Base-by-base conservation (phyloP, 2,888 invertebrate genomes). In the Eristalis intricaria region DNA sequence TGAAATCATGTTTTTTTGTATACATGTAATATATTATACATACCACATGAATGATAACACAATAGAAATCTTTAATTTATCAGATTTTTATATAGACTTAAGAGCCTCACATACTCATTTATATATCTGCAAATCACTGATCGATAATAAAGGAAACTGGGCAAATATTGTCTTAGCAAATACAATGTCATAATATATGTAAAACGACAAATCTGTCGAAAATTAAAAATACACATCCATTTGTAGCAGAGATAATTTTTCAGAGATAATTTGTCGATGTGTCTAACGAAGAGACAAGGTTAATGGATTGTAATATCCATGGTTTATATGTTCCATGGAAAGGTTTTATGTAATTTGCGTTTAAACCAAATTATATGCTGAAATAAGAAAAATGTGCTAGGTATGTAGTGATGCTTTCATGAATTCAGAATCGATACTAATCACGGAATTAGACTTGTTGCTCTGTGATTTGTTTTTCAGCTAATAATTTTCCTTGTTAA, bases 341-440 rank as follows among this genome's bases (percentile, higher is more conserved):
- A n/a, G n/a, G n/a, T n/a, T n/a, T n/a, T n/a, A n/a, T n/a, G n/a
- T n/a, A n/a, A n/a, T 86, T 69, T 73, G 77, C 77, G 78, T 82
- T 78, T n/a, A n/a, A n/a, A n/a, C n/a, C n/a, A 69, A 86, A 86
- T 78, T 64, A 71, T 75, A 76, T 85, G 70, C 38, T 61, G 70
- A 74, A 40, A 64, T 65, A 66, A 35, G 23, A 61, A 50, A 43
- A 66, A 38, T 40, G 40, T 15, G 15, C 4, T 15, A 40, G 4
- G 2, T 40, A 4, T 58, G 58, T 13, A 26, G 10, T 32, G 5
- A 13, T 19, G 68, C 35, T 43, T 56, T 2, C 23, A 32, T 61
- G 38, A 40, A 26, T 40, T 29, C 22, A 63, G 56, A 29, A 22
- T 56, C 26, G 63, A 71, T 68, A 68, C 66, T 63, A 19, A 60